phyloP scores from a whole-genome alignment of 2,888 invertebrate genomes.

The Ornithoptera priamus region DNA sequence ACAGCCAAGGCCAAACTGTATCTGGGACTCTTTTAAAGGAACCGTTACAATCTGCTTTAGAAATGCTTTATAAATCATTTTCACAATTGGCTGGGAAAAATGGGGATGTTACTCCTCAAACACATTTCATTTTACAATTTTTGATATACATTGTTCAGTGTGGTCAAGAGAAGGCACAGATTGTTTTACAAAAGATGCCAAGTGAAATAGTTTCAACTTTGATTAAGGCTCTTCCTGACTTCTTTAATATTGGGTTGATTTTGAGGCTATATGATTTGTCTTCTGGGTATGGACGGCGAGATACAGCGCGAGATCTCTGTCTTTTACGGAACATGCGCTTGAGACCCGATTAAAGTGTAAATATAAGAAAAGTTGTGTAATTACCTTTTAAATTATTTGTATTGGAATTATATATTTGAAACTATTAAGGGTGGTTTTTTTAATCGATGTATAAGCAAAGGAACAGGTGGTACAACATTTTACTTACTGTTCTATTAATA shows the following conservation, averaged over 20 bases:
- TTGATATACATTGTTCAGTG: slow-evolving; percentile 87
- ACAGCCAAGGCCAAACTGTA: slow-evolving; percentile 56
- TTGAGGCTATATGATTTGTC: slow-evolving; percentile 90
- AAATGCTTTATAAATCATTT: slow-evolving; percentile 85
- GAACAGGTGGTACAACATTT: no score
- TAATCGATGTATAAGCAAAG: no score
- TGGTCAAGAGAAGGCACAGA: slow-evolving; percentile 85
- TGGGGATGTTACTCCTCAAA: slow-evolving; percentile 90
- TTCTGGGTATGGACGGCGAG: slow-evolving; percentile 87
- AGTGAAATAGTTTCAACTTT: slow-evolving; percentile 88
- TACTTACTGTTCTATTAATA: no score
- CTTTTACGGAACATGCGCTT: slow-evolving; percentile 90
- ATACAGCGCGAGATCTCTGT: slow-evolving; percentile 93
- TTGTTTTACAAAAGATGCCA: slow-evolving; percentile 88
- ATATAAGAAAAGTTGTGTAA: slow-evolving; percentile 9
- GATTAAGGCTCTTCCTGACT: slow-evolving; percentile 88
- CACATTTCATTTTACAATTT: slow-evolving; percentile 90
- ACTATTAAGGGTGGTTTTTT: neutral
- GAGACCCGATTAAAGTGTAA: slow-evolving; percentile 66
- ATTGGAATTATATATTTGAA: slow-evolving; percentile 4
- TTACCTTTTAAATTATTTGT: slow-evolving; percentile 6
- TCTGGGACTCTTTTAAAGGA: slow-evolving; percentile 77
- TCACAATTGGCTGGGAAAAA: slow-evolving; percentile 84
- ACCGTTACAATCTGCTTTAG: slow-evolving; percentile 83
- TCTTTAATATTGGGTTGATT: slow-evolving; percentile 86